Evolutionary conservation across 2,113 vertebrate genomes (phyloP).

Genomic region (Nycticryphes semicollaris): DNA sequence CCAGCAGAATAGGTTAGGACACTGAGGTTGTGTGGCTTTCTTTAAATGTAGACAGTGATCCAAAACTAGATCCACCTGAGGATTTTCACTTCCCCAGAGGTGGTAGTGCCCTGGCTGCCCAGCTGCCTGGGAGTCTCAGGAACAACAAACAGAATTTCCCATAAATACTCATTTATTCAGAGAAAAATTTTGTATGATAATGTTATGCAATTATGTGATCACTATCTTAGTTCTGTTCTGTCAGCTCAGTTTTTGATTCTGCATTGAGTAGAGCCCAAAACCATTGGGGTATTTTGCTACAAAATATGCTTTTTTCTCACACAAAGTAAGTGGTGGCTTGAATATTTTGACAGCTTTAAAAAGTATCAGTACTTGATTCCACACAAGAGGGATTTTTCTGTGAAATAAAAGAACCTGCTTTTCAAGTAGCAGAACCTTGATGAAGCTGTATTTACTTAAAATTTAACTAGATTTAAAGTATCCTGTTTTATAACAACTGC

Average conservation of each 20-base stretch:
- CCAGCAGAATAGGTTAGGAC: neutral
- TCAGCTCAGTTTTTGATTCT: neutral
- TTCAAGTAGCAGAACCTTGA: neutral
- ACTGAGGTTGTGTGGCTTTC: neutral
- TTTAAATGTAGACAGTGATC: neutral
- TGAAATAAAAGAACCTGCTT: neutral
- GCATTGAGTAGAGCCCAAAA: neutral
- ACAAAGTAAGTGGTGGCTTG: neutral
- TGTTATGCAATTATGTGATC: neutral
- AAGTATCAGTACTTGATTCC: neutral
- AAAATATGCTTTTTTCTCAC: neutral
- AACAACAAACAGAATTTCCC: neutral
- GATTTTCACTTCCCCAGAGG: neutral
- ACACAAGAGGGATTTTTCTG: neutral
- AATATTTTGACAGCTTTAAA: neutral
- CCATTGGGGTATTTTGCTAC: neutral
- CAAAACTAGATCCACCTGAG: neutral
- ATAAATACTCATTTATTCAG: neutral
- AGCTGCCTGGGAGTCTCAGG: neutral
- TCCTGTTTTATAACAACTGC: neutral
- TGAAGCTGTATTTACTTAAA: neutral
- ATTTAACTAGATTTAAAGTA: neutral
- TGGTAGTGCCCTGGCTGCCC: neutral
- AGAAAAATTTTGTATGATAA: neutral
- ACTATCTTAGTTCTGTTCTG: neutral